Evolutionary conservation across 2,888 invertebrate species (phyloP).

Genomic region (Troilus luridus): DNA sequence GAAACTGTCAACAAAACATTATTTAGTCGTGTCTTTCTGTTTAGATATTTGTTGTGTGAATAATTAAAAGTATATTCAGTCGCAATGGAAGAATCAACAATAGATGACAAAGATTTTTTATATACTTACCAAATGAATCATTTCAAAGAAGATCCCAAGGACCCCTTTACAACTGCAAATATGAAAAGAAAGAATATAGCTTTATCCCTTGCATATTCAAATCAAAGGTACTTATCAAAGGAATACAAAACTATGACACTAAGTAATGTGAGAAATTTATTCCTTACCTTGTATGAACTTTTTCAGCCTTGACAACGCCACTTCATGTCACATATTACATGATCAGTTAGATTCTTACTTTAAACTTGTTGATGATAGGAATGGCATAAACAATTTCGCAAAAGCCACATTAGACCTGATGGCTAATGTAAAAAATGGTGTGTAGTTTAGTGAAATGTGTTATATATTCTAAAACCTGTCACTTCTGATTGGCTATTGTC

Average conservation of each 20-base stretch:
- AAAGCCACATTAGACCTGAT: slow-evolving; percentile 60
- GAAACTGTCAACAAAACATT: not conserved
- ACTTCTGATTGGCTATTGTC: not conserved
- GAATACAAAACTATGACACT: not conserved
- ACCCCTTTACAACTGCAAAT: slow-evolving; percentile 56
- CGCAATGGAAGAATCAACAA: slow-evolving; percentile 23
- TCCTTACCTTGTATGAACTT: slow-evolving; percentile 23
- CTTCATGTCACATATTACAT: slow-evolving; percentile 62
- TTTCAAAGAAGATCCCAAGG: slow-evolving; percentile 61
- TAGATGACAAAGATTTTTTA: slow-evolving; percentile 54
- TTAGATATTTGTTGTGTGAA: not conserved
- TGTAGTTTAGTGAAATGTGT: slow-evolving; percentile 35
- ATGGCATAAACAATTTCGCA: slow-evolving; percentile 65
- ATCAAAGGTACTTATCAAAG: slow-evolving; percentile 58
- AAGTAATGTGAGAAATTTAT: not conserved
- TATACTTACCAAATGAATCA: slow-evolving; percentile 59
- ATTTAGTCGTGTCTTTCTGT: not conserved
- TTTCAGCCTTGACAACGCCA: slow-evolving; percentile 61
- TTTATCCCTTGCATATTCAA: slow-evolving; percentile 56
- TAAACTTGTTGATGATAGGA: slow-evolving; percentile 63
- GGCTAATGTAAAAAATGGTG: slow-evolving; percentile 62
- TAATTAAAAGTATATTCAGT: not conserved
- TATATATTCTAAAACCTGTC: not conserved
- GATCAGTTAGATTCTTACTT: slow-evolving; percentile 64
- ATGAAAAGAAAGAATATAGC: slow-evolving; percentile 62